Evolutionary conservation across 2,888 invertebrate species (phyloP), one percentile per base, ranked within the genome.

Genomic region (Aleiodes leptofemur): DNA sequence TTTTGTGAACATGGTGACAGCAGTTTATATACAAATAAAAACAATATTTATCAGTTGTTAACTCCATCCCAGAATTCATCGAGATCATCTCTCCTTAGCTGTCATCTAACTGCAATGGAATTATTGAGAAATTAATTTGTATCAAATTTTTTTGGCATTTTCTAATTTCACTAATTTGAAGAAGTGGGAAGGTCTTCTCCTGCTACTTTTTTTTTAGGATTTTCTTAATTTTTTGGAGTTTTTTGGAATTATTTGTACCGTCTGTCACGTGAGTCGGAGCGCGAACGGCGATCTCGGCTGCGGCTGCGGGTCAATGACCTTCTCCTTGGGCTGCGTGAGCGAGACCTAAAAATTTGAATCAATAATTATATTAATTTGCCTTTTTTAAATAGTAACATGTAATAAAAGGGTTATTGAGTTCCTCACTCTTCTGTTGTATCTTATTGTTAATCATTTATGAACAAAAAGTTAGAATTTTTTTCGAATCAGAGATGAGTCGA

Each of bases 181-280:
- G n/a, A 66, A 38, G 5, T 73, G n/a, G 1, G 14, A 31, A 23
- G n/a, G 31, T 16, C 50, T 68, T 51, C 9, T 68, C 50, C 9
- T 68, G 11, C 5, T 68, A 6, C 16, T 5, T 14, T 53, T 53
- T 23, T 23, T 23, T n/a, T n/a, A n/a, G 23, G 23, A 23, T 23
- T 23, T 23, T 23, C 23, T 23, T 23, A 23, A 23, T 23, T 23
- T 23, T 23, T 23, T 1, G 23, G 23, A 1, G 5, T 1, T 6
- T 6, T 68, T 66, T 14, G 4, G 29, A 68, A 68, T 43, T 53
- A 61, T 69, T 14, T 68, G 56, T 88, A 89, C 85, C 89, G 88
- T 86, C 89, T 88, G 81, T 89, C 89, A 74, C 88, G 89, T 73
- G 89, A 89, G 74, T 89, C 87, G 77, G 89, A 89, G 79, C 89